Percentiles rank a stretch among this genome's conserved stretches.
Conservation (phyloP, 2,888 invertebrate genomes). For the Drosophila cracens region DNA sequence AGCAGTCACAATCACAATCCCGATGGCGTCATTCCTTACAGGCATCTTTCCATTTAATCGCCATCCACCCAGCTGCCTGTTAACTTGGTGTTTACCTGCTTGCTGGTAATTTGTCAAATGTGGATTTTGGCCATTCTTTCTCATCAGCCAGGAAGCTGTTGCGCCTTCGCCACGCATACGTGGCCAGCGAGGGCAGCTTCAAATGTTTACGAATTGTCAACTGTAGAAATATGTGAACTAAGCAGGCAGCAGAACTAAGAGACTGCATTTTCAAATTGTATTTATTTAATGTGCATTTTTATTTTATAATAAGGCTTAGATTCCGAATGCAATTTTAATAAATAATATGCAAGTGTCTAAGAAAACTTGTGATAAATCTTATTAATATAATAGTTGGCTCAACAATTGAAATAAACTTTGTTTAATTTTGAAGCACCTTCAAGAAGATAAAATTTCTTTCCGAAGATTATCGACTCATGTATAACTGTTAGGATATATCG, state of each 20-base stretch:
- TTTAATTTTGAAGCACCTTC: neutral
- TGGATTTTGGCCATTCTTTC: slow-evolving; percentile 60
- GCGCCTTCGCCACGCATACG: slow-evolving; percentile 42
- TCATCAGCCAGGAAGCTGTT: slow-evolving; percentile 47
- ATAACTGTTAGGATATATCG: neutral
- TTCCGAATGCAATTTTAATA: neutral
- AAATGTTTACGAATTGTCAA: neutral
- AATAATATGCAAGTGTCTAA: neutral
- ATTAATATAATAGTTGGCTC: neutral
- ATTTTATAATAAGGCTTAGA: too few relatives aligned
- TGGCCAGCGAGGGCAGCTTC: slow-evolving; percentile 46
- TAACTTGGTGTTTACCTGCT: slow-evolving; percentile 63
- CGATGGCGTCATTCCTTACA: slow-evolving; percentile 3
- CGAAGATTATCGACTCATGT: neutral
- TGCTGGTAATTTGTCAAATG: slow-evolving; percentile 77
- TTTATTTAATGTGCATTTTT: neutral
- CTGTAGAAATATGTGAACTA: neutral
- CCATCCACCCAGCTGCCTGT: slow-evolving; percentile 1
- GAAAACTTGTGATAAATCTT: neutral
- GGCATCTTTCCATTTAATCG: slow-evolving; percentile 6
- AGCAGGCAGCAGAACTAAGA: too few relatives aligned
- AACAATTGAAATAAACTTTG: neutral
- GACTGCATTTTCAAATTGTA: neutral
- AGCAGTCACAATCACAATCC: slow-evolving; percentile 6
- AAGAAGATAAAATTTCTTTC: accelerated